Conservation (phyloP, 2,888 invertebrate species). For the Agonopterix alstromeriana region DNA sequence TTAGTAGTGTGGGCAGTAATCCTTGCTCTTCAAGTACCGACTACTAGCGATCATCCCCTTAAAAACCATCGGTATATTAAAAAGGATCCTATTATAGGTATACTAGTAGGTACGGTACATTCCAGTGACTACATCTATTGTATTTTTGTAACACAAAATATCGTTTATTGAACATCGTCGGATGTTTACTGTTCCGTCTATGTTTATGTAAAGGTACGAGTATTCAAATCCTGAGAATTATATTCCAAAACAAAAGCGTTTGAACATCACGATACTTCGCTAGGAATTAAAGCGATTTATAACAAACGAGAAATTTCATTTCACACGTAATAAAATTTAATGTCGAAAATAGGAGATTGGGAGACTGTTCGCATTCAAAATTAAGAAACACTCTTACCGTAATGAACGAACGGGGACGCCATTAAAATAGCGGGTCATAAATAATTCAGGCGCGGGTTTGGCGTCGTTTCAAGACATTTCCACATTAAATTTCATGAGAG, state of each 20-base stretch:
- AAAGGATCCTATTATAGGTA: no score
- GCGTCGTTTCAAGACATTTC: slow-evolving; percentile 74
- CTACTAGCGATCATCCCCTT: no score
- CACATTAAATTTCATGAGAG: slow-evolving; percentile 75
- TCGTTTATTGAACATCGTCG: no score
- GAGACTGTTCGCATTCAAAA: slow-evolving; percentile 51
- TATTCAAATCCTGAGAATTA: no score
- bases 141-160: no score
- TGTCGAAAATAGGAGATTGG: slow-evolving; percentile 36
- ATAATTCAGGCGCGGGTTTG: slow-evolving; percentile 72
- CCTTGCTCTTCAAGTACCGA: no score
- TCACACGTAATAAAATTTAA: slow-evolving; percentile 16
- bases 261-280: no score
- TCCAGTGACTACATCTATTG: neutral
- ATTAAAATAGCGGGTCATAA: slow-evolving; percentile 73
- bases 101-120: neutral
- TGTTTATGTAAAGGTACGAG: no score
- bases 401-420: slow-evolving; percentile 65
- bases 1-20: no score
- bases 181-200: no score
- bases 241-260: no score
- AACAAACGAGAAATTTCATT: slow-evolving; percentile 8
- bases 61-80: no score
- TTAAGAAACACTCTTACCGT: slow-evolving; percentile 65
- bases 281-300: slow-evolving; percentile 2